A percentile compares a stretch with the other conserved stretches of the same genome.
Conservation (phyloP, 2,113 vertebrate species). For the Vimba vimba region DNA sequence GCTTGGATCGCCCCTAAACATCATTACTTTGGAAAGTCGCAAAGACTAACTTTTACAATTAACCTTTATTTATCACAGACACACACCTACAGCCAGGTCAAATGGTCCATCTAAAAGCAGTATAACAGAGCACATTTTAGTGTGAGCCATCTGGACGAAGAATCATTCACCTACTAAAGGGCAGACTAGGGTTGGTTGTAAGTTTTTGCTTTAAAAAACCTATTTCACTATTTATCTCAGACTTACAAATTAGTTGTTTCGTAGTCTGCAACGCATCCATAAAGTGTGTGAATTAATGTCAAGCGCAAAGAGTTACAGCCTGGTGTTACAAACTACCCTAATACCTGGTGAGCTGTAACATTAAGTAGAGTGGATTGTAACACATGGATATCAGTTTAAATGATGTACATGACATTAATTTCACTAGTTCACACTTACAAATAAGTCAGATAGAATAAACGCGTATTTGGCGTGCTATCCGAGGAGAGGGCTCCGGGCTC, state of each 20-base stretch:
- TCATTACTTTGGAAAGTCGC: slow-evolving; percentile 69
- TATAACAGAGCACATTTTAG: slow-evolving; percentile 59
- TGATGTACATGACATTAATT: too few relatives aligned
- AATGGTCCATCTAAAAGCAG: slow-evolving; percentile 65
- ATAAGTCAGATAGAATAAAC: too few relatives aligned
- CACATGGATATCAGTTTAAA: too few relatives aligned
- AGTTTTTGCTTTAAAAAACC: too few relatives aligned
- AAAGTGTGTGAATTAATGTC: not conserved
- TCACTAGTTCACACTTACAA: too few relatives aligned
- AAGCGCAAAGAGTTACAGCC: not conserved
- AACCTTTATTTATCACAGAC: slow-evolving; percentile 74
- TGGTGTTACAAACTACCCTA: not conserved
- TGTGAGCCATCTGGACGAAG: not conserved
- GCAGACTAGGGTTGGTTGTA: not conserved
- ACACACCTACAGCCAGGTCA: slow-evolving; percentile 72
- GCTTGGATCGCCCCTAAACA: slow-evolving; percentile 62
- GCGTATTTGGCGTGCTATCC: too few relatives aligned
- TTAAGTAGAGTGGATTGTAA: too few relatives aligned
- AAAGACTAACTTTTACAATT: slow-evolving; percentile 74
- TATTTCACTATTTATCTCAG: not conserved
- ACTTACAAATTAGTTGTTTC: not conserved
- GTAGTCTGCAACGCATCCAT: not conserved
- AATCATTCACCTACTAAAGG: not conserved
- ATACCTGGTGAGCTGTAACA: too few relatives aligned
- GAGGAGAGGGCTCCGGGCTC: too few relatives aligned